Base-by-base conservation (phyloP, 2,797 vertebrate species). In the Delichon dasypus region DNA sequence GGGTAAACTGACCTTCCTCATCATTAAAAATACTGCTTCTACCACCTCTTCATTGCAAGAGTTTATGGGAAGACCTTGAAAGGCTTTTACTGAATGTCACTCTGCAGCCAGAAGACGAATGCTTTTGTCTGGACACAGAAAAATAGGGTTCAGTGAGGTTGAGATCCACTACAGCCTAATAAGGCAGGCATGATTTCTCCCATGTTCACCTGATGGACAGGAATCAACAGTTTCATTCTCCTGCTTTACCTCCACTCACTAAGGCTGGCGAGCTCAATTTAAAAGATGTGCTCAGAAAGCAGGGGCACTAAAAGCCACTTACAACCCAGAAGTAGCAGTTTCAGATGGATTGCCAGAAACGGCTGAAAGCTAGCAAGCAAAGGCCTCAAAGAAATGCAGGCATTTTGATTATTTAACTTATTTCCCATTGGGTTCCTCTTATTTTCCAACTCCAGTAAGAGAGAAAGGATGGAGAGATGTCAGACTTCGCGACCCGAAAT, bases 1-100 rank as follows among this genome's bases (percentile, higher is more conserved):
- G 19, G 48, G 32, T 21, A 66, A 77, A 55, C 30, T 5, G 6
- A 85, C 80, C 68, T 74, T 93, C 64, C 36, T 57, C 53, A 61
- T 40, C 64, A 47, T 88, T 91, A 94, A 84, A 94, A 86, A 72
- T 12, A 89, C 65, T 64, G 48, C 68, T 82, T 30, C 65, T 68
- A 62, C 74, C 17, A 16, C 34, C 32, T 90, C 81, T 84, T 90
- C 70, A 48, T 25, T 65, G 65, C 65, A 85, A 67, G 67, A 92
- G 75, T 90, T 94, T 81, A 94, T 60, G 72, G 54, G 51, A 74
- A 91, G 91, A 92, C 94, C 80, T 91, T 93, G 95, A 96, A 93
- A 89, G 45, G 78, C 64, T 94, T 95, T 93, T 90, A 93, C 71
- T 17, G 30, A 88, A 91, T 60, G 88, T 89, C 91, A 93, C 11